Percentiles rank a stretch among this genome's conserved stretches.
Evolutionary conservation across 2,113 vertebrate genomes (phyloP).

Genomic region (Plecotus auritus): DNA sequence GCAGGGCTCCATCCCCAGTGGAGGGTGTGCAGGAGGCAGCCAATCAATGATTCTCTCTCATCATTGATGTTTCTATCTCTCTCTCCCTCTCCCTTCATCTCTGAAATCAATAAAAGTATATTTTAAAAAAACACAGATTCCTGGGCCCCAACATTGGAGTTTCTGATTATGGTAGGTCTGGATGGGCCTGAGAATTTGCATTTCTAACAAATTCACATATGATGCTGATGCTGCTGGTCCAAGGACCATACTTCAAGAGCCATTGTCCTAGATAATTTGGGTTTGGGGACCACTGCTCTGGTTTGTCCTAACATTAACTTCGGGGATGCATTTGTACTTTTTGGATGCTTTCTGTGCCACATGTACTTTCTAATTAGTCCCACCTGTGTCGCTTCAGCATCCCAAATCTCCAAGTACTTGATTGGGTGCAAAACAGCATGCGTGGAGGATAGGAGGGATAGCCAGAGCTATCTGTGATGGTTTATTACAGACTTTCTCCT

Average conservation of each 20-base stretch:
- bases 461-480: not conserved
- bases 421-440: not conserved
- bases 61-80: not conserved
- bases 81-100: too few relatives aligned
- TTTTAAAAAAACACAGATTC: not conserved
- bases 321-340: not conserved
- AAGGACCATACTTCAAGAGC: not conserved
- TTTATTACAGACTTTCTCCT: not conserved
- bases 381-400: not conserved
- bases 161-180: not conserved
- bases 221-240: not conserved
- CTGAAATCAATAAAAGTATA: too few relatives aligned
- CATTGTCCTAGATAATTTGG: not conserved
- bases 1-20: too few relatives aligned
- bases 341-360: not conserved
- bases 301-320: constrained; percentile 7
- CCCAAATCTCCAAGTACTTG: not conserved
- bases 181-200: not conserved
- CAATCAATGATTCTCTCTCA: too few relatives aligned
- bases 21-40: not conserved
- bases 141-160: not conserved
- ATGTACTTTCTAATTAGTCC: not conserved
- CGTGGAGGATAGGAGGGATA: not conserved
- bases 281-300: not conserved
- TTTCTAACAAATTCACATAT: not conserved